Evolutionary conservation across 2,888 invertebrate species (phyloP).

Genomic region (Tetranychus piercei): DNA sequence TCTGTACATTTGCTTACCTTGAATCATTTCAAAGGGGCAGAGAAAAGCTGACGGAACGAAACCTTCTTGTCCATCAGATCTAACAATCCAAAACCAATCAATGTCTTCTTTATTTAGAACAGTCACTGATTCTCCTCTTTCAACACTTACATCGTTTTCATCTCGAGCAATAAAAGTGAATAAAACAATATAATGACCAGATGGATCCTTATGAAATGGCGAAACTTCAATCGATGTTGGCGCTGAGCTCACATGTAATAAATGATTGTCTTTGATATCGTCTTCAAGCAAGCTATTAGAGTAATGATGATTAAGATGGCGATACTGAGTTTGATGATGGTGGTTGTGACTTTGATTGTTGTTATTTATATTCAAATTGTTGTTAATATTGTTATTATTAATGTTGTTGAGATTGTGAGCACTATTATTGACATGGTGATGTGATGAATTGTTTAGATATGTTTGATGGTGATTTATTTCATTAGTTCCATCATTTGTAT

Average conservation of each 20-base stretch:
- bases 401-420: background rate
- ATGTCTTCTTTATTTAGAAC: conserved; percentile 82
- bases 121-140: conserved; percentile 84
- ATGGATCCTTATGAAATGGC: conserved; percentile 47
- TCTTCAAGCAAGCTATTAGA: background rate
- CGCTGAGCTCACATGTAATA: background rate
- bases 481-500: conserved; percentile 21
- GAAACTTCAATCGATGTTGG: conserved; percentile 23
- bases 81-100: conserved; percentile 89
- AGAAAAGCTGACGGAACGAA: conserved; percentile 87
- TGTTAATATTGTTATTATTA: background rate
- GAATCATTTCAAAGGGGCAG: conserved; percentile 64
- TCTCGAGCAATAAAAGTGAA: conserved; percentile 81
- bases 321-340: background rate
- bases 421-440: conserved; percentile 17
- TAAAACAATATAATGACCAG: conserved; percentile 71
- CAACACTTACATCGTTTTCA: conserved; percentile 82
- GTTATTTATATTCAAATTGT: background rate
- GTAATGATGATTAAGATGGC: background rate
- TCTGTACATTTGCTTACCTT: conserved; percentile 34
- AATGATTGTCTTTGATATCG: background rate
- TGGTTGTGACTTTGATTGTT: background rate
- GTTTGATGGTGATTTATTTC: conserved; percentile 23
- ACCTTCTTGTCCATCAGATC: conserved; percentile 79
- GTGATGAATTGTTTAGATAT: conserved; percentile 26